Evolutionary conservation across 2,797 vertebrate species (phyloP), one percentile per base, ranked within the genome.

Genomic region (Carcharodon carcharias): DNA sequence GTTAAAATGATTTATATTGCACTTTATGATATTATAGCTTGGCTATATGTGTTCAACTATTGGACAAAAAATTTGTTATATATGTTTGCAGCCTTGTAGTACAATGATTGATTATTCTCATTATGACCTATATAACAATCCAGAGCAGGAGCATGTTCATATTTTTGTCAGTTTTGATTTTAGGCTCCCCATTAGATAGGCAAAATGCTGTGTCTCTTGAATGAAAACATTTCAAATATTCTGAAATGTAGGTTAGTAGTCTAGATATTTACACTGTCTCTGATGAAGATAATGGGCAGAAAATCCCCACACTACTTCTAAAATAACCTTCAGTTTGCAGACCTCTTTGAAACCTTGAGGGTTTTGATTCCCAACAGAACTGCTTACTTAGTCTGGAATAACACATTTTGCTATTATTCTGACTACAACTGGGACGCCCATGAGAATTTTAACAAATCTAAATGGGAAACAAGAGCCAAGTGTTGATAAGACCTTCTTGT

Each of bases 381-480:
- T 65, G 61, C n/a, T 65, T 4, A 63, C n/a, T 69, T 71, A 50
- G 45, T 71, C 40, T 95, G 69, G 77, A 35, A 73, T 31, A 71
- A 54, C 93, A 71, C 45, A 95, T 95, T 45, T 95, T 95, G 50
- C 7, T 26, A 73, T 95, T 31, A 56, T 95, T 95, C 7, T 95
- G 69, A 31, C 50, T 77, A 35, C 35, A 12, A 8, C 7, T 77
- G 77, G 35, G 31, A 11, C 11, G 31, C 71, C 40, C 45, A 85
- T 73, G 94, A 95, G 94, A 95, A 95, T 95, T 73, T 69, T 73
- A 73, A 56, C 40, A 56, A 95, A 56, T 77, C 94, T 71, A 56
- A 73, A 54, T 56, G 69, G 56, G 67, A 73, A 71, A 71, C 4
- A 26, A 95, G 69, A 45, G 16, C 40, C 45, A 95, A 73, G 28